phyloP scores from a whole-genome alignment of 2,797 vertebrate genomes.

The Thalassophryne amazonica region DNA sequence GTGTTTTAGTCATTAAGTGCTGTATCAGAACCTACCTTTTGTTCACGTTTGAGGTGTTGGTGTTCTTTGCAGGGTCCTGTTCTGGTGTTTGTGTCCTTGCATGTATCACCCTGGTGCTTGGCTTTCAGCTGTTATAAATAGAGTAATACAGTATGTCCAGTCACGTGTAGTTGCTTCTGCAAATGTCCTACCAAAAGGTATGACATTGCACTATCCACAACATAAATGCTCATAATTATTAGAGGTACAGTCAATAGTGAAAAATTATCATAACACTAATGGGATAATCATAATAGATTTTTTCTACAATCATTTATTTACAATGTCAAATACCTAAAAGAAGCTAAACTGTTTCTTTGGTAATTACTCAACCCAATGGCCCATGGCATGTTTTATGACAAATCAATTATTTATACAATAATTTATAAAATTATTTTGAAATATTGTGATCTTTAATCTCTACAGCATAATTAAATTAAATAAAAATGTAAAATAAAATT shows the following conservation, averaged over 20 bases:
- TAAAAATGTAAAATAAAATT: too few species aligned
- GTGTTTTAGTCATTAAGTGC: background rate
- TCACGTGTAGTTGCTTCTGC: conserved; percentile 69
- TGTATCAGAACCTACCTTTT: conserved; percentile 49
- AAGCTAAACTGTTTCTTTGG: too few species aligned
- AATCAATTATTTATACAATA: too few species aligned
- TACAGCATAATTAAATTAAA: too few species aligned
- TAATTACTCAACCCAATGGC: too few species aligned
- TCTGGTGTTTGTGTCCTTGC: conserved; percentile 65
- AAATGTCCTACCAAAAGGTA: conserved; percentile 40
- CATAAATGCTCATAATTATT: conserved; percentile 17
- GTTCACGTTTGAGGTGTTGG: conserved; percentile 39
- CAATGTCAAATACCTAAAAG: too few species aligned
- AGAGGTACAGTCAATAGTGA: conserved; percentile 14
- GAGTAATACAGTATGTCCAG: conserved; percentile 65
- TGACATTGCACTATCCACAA: conserved; percentile 58
- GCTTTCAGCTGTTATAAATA: conserved; percentile 75
- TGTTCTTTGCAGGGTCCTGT: conserved; percentile 35
- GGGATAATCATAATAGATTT: background rate
- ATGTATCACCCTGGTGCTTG: conserved; percentile 40
- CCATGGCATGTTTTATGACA: too few species aligned
- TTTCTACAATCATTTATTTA: too few species aligned
- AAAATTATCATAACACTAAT: background rate
- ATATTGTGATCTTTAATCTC: too few species aligned
- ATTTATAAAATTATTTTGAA: too few species aligned